A percentile compares a stretch with the other conserved stretches of the same genome.
Conservation (phyloP, 2,888 invertebrate species). For the Sympetrum striolatum region DNA sequence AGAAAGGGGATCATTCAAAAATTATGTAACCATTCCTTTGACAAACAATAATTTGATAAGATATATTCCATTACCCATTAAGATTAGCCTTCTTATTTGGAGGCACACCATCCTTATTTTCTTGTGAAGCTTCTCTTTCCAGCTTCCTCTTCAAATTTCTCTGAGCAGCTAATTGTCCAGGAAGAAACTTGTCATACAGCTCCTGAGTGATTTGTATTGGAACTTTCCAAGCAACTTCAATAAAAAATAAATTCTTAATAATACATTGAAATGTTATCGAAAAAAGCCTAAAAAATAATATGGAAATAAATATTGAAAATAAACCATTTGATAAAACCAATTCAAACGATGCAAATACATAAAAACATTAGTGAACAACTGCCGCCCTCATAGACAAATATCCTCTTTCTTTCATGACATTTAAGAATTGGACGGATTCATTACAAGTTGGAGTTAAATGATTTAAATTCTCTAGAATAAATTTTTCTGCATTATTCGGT, state of each 20-base stretch:
- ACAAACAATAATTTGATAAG: not conserved
- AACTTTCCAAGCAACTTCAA: conserved; percentile 88
- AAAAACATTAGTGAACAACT: no score
- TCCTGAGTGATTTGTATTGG: conserved; percentile 90
- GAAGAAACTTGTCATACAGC: conserved; percentile 82
- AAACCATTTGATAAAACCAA: no score
- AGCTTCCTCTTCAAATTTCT: conserved; percentile 59
- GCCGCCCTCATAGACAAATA: no score
- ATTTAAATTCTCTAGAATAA: no score
- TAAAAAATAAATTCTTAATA: conserved; percentile 1
- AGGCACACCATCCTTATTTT: conserved; percentile 14
- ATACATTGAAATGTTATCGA: not conserved
- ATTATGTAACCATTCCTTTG: conserved; percentile 50
- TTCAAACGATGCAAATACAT: no score
- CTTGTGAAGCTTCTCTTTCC: conserved; percentile 39
- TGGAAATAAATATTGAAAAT: no score
- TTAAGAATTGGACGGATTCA: no score
- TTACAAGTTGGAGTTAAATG: no score
- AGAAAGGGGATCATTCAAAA: no score
- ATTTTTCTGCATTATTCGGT: no score
- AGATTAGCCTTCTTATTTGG: not conserved
- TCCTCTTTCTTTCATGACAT: no score
- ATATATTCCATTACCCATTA: not conserved
- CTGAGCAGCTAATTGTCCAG: conserved; percentile 59
- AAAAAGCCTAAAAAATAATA: no score